phyloP scores from a whole-genome alignment of 1,140 invertebrate genomes.

The Drosophila sp. region DNA sequence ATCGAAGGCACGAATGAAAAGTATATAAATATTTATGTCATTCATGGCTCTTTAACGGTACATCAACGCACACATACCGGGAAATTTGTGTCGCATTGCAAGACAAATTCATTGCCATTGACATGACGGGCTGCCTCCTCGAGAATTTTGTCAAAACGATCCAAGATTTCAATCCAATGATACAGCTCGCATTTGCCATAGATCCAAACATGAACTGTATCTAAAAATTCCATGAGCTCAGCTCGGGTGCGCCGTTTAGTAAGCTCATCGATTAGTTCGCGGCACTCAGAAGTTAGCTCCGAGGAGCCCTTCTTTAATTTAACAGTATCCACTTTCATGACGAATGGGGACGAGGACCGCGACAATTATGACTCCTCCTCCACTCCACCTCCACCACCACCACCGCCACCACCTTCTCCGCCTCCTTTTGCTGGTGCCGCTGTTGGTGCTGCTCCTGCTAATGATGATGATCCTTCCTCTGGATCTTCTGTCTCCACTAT shows the following conservation, averaged over 20 bases:
- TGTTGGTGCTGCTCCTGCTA: not conserved
- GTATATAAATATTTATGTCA: slow-evolving; percentile 1
- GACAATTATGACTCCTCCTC: slow-evolving; percentile 4
- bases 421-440: not conserved
- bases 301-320: slow-evolving; percentile 94
- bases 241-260: slow-evolving; percentile 87
- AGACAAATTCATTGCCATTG: slow-evolving; percentile 89
- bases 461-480: not conserved
- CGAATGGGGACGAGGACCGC: slow-evolving; percentile 49
- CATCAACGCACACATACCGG: slow-evolving; percentile 84
- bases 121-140: slow-evolving; percentile 89
- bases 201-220: slow-evolving; percentile 92
- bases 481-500: not conserved
- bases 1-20: slow-evolving; percentile 4
- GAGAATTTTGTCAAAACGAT: slow-evolving; percentile 92
- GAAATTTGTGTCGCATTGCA: slow-evolving; percentile 90
- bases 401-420: slow-evolving; percentile 26
- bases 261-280: slow-evolving; percentile 90
- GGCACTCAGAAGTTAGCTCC: slow-evolving; percentile 94
- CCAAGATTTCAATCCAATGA: slow-evolving; percentile 95
- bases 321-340: slow-evolving; percentile 94
- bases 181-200: slow-evolving; percentile 96
- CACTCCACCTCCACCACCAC: slow-evolving; percentile 13
- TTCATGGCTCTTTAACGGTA: too few relatives aligned
- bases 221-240: slow-evolving; percentile 89